phyloP scores from a whole-genome alignment of 2,113 vertebrate genomes.

The Platichthys stellatus region DNA sequence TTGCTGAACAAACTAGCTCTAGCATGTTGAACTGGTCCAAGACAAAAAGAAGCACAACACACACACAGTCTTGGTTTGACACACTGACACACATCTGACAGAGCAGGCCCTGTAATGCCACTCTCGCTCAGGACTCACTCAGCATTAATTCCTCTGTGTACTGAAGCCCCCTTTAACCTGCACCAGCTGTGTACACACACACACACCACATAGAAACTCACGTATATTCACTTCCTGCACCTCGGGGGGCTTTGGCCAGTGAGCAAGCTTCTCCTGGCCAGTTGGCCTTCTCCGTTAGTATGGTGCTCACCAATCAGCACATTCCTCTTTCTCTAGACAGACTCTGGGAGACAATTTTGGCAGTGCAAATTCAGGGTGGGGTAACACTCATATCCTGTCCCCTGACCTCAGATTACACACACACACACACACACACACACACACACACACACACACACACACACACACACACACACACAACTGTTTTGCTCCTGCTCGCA shows the following conservation, averaged over 20 bases:
- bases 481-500: conserved; percentile 59
- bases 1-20: not conserved
- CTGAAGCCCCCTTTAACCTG: conserved; percentile 66
- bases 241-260: conserved; percentile 60
- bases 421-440: not conserved
- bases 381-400: conserved; percentile 80
- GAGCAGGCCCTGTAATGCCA: conserved; percentile 30
- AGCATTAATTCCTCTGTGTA: conserved; percentile 48
- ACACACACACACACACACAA: not conserved
- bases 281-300: conserved; percentile 64
- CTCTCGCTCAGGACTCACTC: conserved; percentile 29
- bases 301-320: conserved; percentile 80
- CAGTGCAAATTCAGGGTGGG: conserved; percentile 69
- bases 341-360: conserved; percentile 73
- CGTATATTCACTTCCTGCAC: conserved; percentile 45
- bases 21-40: not conserved
- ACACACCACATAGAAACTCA: not conserved
- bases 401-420: conserved; percentile 66
- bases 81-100: conserved; percentile 73
- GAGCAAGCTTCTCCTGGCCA: conserved; percentile 59
- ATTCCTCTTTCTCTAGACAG: conserved; percentile 79
- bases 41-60: not conserved
- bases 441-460: not conserved
- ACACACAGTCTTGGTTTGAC: conserved; percentile 45
- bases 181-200: conserved; percentile 69